phyloP scores from a whole-genome alignment of 2,797 vertebrate species.

The Tapirus indicus region DNA sequence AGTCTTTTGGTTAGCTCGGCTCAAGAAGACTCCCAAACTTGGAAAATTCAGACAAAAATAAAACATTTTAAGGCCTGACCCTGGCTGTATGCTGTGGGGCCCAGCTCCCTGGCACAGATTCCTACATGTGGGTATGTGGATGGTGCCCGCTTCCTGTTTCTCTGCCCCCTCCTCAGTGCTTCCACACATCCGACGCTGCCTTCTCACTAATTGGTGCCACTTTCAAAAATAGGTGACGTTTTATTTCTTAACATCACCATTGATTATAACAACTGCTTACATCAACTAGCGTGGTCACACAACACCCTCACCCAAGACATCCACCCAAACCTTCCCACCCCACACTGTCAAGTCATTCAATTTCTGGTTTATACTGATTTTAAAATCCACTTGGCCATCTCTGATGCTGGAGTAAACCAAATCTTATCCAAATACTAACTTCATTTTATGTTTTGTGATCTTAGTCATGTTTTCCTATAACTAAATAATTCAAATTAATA shows the following conservation, averaged over 20 bases:
- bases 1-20: background rate
- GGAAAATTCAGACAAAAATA: conserved; percentile 17
- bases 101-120: background rate
- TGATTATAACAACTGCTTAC: background rate
- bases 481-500: background rate
- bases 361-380: background rate
- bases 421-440: background rate
- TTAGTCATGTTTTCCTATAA: background rate
- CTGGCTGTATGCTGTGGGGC: background rate
- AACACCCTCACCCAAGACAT: background rate
- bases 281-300: background rate
- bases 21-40: background rate
- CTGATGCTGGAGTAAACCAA: background rate
- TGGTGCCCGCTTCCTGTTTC: background rate
- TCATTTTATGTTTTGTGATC: background rate
- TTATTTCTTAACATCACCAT: background rate
- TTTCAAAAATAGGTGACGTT: background rate
- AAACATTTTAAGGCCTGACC: background rate
- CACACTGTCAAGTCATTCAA: background rate
- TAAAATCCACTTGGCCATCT: background rate
- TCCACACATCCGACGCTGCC: background rate
- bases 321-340: background rate
- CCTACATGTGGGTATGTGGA: background rate
- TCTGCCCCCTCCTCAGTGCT: background rate
- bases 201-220: background rate